A percentile compares a stretch with the other conserved stretches of the same genome.
phyloP scores from a whole-genome alignment of 2,113 vertebrate genomes.

The Canis aureus region DNA sequence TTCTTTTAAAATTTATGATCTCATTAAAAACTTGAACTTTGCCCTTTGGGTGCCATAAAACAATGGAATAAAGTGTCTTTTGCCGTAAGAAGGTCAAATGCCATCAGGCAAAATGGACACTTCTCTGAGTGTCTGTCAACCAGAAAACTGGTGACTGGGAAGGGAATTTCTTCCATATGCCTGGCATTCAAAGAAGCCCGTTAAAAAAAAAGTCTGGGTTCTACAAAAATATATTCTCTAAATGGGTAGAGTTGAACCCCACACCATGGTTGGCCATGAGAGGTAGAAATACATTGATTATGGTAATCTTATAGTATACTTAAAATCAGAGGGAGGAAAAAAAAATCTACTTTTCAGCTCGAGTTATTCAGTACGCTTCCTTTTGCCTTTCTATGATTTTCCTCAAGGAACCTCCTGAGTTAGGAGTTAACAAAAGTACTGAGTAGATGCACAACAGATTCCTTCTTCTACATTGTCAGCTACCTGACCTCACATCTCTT shows the following conservation, averaged over 20 bases:
- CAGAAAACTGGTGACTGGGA: not conserved
- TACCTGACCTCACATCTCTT: not conserved
- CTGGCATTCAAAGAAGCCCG: not conserved
- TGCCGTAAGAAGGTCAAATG: not conserved
- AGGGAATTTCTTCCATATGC: constrained; percentile 33
- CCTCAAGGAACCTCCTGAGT: not conserved
- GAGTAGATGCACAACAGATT: not conserved
- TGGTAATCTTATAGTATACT: not conserved
- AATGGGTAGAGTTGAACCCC: not conserved
- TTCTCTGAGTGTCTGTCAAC: constrained; percentile 18
- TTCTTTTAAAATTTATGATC: constrained; percentile 21
- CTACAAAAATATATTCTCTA: not conserved
- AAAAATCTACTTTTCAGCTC: constrained; percentile 2
- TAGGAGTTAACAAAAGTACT: not conserved
- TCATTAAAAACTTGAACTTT: constrained; percentile 51
- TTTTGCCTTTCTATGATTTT: constrained; percentile 39
- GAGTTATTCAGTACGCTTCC: not conserved
- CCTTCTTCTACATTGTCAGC: not conserved
- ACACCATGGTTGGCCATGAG: not conserved
- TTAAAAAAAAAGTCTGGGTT: not conserved
- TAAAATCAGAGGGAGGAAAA: not conserved
- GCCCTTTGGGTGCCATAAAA: constrained; percentile 11
- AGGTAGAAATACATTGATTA: not conserved
- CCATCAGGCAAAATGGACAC: not conserved
- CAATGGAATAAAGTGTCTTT: constrained; percentile 32